Evolutionary conservation across 2,797 vertebrate genomes (phyloP).

Genomic region (Discoglossus pictus): DNA sequence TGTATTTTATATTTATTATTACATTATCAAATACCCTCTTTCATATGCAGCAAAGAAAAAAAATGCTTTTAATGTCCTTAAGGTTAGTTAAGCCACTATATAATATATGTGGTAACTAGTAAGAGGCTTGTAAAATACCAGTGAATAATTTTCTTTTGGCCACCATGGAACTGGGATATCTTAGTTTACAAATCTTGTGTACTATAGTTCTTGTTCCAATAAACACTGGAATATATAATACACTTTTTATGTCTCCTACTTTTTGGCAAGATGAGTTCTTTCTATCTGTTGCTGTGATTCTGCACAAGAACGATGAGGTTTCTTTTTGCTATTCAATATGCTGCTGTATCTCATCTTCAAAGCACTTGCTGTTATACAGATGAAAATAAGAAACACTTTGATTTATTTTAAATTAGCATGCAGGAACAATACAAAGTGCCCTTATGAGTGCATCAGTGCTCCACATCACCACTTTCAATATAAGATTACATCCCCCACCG

Average conservation of each 20-base stretch:
- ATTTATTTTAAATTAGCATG: slow-evolving; percentile 49
- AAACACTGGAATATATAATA: background rate
- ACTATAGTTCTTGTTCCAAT: too few species aligned
- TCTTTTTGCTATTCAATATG: slow-evolving; percentile 38
- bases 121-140: too few species aligned
- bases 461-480: slow-evolving; percentile 49
- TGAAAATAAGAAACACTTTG: slow-evolving; percentile 48
- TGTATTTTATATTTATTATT: too few species aligned
- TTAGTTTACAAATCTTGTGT: too few species aligned
- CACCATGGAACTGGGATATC: too few species aligned
- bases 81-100: too few species aligned
- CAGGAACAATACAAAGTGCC: slow-evolving; percentile 49
- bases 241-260: background rate
- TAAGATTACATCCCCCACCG: slow-evolving; percentile 50
- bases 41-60: too few species aligned
- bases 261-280: slow-evolving; percentile 7
- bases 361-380: slow-evolving; percentile 43
- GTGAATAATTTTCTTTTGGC: too few species aligned
- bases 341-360: slow-evolving; percentile 42
- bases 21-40: too few species aligned
- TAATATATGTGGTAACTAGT: too few species aligned
- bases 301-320: slow-evolving; percentile 14
- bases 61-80: too few species aligned
- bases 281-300: slow-evolving; percentile 6
- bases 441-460: slow-evolving; percentile 50